Base-by-base conservation (phyloP, 2,797 vertebrate species). In the Myotis findleyi region DNA sequence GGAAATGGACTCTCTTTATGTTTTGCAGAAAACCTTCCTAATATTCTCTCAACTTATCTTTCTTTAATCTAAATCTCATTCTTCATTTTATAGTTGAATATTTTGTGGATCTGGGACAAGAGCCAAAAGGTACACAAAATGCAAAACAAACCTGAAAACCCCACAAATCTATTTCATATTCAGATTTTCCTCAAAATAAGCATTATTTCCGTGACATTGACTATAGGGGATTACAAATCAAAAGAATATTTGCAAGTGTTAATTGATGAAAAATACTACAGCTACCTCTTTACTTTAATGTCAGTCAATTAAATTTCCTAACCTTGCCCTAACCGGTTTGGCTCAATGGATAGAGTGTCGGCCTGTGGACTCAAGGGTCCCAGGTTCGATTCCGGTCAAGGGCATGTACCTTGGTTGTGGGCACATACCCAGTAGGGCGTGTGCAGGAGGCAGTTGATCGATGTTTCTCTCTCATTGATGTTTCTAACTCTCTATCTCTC, bases 131-230 rank as follows among this genome's bases (percentile, higher is more conserved):
- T 76, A 68, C 30, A 17, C 4, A 84, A 92, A 75, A 38, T 16
- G 6, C 6, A 64, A 57, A 94, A 89, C 5, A 90, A 81, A 69
- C n/a, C 12, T 33, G 81, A 64, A 95, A 80, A 82, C 27, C 25
- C 12, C 47, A 81, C 17, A 89, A 79, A 85, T 76, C 64, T 88
- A 55, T 33, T 95, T 95, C 72, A 49, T 76, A 87, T 47, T 87
- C 84, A 44, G 18, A 87, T 73, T 96, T 83, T 49, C 49, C 88
- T 66, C 62, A 93, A 94, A 95, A 85, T 51, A 81, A 87, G 44
- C 30, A 69, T 66, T 47, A 21, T 69, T 92, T 87, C 20, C 77
- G 84, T 96, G 97, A 80, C 72, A 75, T 73, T 87, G 92, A 30
- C 77, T 51, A 72, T 23, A 66, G 49, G 76, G 33, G 12, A 83